phyloP scores from a whole-genome alignment of 1,140 invertebrate species.

The Plectrocnemia conspersa region DNA sequence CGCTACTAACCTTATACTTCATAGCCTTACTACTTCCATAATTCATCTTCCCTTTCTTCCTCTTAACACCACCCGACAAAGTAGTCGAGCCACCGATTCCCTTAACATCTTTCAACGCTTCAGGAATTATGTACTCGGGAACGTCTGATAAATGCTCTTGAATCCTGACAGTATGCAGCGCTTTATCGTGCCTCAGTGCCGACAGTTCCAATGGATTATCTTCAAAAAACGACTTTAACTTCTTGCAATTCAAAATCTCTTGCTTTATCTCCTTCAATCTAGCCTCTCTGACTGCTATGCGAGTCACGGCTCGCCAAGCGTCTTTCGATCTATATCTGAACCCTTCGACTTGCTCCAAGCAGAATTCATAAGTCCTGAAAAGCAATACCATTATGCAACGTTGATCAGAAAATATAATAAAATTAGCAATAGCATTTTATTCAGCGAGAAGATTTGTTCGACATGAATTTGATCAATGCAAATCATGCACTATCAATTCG shows the following conservation, averaged over 20 bases:
- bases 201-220: conserved; percentile 90
- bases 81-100: conserved; percentile 44
- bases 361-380: conserved; percentile 87
- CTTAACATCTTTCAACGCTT: conserved; percentile 61
- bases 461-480: conserved; percentile 31
- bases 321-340: conserved; percentile 92
- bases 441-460: conserved; percentile 37
- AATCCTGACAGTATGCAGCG: conserved; percentile 77
- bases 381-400: conserved; percentile 26
- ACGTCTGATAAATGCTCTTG: conserved; percentile 87
- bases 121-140: conserved; percentile 89
- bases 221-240: conserved; percentile 88
- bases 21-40: conserved; percentile 43
- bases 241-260: conserved; percentile 90
- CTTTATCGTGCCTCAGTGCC: conserved; percentile 87
- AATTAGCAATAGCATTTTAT: not conserved
- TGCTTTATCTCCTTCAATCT: conserved; percentile 93
- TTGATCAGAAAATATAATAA: conserved; percentile 1
- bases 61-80: conserved; percentile 34
- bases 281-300: conserved; percentile 87
- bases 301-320: conserved; percentile 90
- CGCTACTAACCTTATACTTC: conserved; percentile 46
- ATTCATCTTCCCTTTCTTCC: conserved; percentile 39
- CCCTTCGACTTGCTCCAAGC: conserved; percentile 91
- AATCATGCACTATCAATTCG: conserved; percentile 29